These are phyloP conservation scores for Diorhabda sublineata DNA, from an alignment of 1,140 invertebrate species.

Conservation along the genomic window DNA sequence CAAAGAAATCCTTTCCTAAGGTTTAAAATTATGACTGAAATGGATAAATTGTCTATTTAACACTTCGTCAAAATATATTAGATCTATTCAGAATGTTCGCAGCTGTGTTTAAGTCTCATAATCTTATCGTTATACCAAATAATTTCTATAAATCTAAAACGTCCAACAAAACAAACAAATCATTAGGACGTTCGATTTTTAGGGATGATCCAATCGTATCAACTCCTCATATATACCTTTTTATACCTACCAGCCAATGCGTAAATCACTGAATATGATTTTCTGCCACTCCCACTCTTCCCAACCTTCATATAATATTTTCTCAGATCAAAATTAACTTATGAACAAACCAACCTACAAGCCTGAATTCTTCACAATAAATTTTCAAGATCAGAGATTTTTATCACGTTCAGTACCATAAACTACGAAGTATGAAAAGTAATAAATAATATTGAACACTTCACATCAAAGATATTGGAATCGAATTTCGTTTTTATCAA, in stretches of 20 bases:
- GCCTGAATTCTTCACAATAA: constrained; percentile 2
- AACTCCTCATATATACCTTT: neutral
- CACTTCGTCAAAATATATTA: no score
- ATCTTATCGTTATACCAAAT: no score
- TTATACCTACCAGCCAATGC: neutral
- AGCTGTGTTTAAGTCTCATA: no score
- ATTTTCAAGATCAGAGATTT: neutral
- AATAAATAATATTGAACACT: neutral
- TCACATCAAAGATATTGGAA: neutral
- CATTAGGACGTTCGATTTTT: no score
- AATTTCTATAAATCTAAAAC: no score
- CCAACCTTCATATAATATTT: constrained; percentile 1
- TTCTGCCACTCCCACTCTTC: neutral
- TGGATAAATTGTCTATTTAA: no score
- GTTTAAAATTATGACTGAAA: no score
- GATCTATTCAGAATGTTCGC: no score
- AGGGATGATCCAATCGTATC: neutral
- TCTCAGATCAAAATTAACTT: constrained; percentile 2
- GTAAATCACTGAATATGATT: neutral
- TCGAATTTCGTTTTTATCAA: neutral
- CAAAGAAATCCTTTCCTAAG: no score
- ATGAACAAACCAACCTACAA: constrained; percentile 1
- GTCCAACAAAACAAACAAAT: no score
- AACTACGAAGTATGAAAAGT: neutral
- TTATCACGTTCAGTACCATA: neutral